These are phyloP conservation scores for Carapus acus DNA, from an alignment of 2,797 vertebrate species.

Conservation along the genomic window DNA sequence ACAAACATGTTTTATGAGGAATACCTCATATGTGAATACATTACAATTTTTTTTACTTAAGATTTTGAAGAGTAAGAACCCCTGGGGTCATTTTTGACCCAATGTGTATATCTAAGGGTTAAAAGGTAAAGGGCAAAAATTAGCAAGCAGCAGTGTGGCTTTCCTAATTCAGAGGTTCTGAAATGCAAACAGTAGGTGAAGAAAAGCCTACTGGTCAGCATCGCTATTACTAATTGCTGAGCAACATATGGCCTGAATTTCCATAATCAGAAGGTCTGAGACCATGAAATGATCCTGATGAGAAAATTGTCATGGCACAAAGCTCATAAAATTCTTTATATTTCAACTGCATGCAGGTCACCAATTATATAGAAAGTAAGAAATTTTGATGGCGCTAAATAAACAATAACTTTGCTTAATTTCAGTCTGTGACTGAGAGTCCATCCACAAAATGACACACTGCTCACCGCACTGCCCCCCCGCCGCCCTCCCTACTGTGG, in stretches of 20 bases:
- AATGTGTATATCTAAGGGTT: too few relatives aligned
- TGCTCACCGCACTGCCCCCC: too few relatives aligned
- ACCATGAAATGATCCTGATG: slow-evolving; percentile 64
- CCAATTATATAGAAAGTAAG: slow-evolving; percentile 52
- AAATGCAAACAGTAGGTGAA: too few relatives aligned
- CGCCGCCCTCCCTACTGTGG: slow-evolving; percentile 62
- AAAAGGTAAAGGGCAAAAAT: too few relatives aligned
- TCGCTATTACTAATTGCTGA: slow-evolving; percentile 49
- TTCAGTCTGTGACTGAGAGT: slow-evolving; percentile 55
- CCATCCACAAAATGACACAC: slow-evolving; percentile 48
- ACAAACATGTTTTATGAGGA: too few relatives aligned
- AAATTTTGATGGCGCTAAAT: too few relatives aligned
- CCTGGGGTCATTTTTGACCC: too few relatives aligned
- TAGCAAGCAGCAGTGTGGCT: too few relatives aligned
- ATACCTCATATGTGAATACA: too few relatives aligned
- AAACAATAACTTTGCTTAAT: slow-evolving; percentile 64
- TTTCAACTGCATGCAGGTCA: slow-evolving; percentile 61
- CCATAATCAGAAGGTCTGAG: slow-evolving; percentile 47
- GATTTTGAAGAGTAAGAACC: too few relatives aligned
- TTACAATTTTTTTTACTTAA: too few relatives aligned
- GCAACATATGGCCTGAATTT: slow-evolving; percentile 57
- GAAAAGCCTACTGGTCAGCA: slow-evolving; percentile 28
- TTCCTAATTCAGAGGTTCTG: too few relatives aligned
- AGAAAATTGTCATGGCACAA: slow-evolving; percentile 51
- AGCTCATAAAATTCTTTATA: slow-evolving; percentile 60